Percentiles rank a stretch among this genome's conserved stretches.
Conservation (phyloP, 35 echinoderm and acorn worm genomes). For the Amphiura filiformis region DNA sequence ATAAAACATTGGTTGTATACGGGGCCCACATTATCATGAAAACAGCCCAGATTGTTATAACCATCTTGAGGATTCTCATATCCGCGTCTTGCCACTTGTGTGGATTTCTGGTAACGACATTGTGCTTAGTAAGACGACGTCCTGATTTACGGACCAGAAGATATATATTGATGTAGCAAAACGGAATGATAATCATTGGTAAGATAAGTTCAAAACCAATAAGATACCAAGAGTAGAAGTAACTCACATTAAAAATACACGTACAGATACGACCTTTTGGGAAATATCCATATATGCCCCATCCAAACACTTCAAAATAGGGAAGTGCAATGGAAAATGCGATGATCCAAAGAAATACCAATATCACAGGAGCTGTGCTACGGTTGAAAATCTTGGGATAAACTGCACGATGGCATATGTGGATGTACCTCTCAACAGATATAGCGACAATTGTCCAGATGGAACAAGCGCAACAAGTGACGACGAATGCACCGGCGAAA, state of each 20-base stretch:
- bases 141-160: slow-evolving; percentile 35
- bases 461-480: slow-evolving; percentile 46
- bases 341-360: not conserved
- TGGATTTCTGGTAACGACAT: not conserved
- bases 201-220: slow-evolving; percentile 43
- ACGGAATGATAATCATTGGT: slow-evolving; percentile 25
- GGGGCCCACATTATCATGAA: slow-evolving; percentile 79
- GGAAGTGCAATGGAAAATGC: slow-evolving; percentile 48
- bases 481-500: slow-evolving; percentile 28
- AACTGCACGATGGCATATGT: slow-evolving; percentile 12
- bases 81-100: slow-evolving; percentile 26
- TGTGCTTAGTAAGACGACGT: slow-evolving; percentile 12
- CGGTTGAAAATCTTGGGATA: slow-evolving; percentile 61
- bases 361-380: slow-evolving; percentile 32
- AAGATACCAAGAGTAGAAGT: slow-evolving; percentile 54
- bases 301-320: slow-evolving; percentile 54
- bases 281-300: slow-evolving; percentile 69
- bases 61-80: slow-evolving; percentile 48
- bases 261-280: slow-evolving; percentile 53
- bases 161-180: slow-evolving; percentile 66
- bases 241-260: slow-evolving; percentile 64
- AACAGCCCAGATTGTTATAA: slow-evolving; percentile 58
- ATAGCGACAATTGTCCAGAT: slow-evolving; percentile 63
- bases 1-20: slow-evolving; percentile 57
- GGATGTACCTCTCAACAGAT: slow-evolving; percentile 57